phyloP scores from a whole-genome alignment of 2,888 invertebrate species.

The Drosophila phalerata region DNA sequence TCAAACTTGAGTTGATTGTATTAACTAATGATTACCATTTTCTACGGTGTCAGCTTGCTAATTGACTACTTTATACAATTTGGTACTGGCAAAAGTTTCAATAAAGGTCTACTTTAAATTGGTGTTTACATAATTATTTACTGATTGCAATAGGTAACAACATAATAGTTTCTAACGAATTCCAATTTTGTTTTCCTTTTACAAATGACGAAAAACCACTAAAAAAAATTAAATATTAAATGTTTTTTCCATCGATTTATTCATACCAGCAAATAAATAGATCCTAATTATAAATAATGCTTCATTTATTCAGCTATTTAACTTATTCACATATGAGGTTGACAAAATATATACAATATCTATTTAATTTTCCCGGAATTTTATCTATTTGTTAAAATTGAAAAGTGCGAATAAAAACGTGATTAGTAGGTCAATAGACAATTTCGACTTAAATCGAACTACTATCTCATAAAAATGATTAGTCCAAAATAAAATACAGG shows the following conservation, averaged over 20 bases:
- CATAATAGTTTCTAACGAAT: not conserved
- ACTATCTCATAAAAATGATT: too few relatives aligned
- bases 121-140: not conserved
- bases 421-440: too few relatives aligned
- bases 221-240: not conserved
- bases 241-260: not conserved
- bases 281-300: too few relatives aligned
- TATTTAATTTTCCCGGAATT: too few relatives aligned
- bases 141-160: not conserved
- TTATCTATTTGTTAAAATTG: too few relatives aligned
- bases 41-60: not conserved
- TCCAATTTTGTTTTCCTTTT: not conserved
- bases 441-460: too few relatives aligned
- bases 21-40: too few relatives aligned
- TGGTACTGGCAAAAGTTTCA: not conserved
- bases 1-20: not conserved
- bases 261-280: not conserved
- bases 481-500: too few relatives aligned
- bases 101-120: not conserved
- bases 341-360: not conserved
- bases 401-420: too few relatives aligned
- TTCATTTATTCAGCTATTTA: too few relatives aligned
- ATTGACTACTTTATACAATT: not conserved
- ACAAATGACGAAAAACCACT: not conserved
- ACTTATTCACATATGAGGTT: too few relatives aligned